Evolutionary conservation across 92 coral and sea anemone species (phyloP).

Genomic region (Epizoanthus stellaris): DNA sequence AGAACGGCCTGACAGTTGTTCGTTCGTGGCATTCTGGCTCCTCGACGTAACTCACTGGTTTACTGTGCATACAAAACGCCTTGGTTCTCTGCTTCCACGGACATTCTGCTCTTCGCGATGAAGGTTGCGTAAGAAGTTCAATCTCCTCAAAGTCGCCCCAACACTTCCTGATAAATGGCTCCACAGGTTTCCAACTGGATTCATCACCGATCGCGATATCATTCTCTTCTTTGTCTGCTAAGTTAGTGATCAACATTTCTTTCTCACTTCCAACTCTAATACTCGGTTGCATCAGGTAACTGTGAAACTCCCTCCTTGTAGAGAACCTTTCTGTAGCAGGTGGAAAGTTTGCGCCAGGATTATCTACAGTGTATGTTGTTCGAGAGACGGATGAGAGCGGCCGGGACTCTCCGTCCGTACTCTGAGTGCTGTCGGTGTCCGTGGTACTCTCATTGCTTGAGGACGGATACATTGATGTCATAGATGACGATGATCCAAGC

Average conservation of each 20-base stretch:
- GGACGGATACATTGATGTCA: constrained; percentile 16
- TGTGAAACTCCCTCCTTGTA: constrained; percentile 2
- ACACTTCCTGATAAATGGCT: constrained; percentile 25
- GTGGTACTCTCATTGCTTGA: constrained; percentile 16
- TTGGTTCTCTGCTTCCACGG: not conserved
- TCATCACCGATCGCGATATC: not conserved
- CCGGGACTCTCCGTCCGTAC: constrained; percentile 9
- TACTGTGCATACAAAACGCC: not conserved
- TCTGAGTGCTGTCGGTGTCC: not conserved
- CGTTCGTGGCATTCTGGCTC: not conserved
- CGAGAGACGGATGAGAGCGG: not conserved
- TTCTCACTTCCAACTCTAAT: constrained; percentile 6
- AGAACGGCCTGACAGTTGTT: not conserved
- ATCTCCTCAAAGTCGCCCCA: constrained; percentile 45
- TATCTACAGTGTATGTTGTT: constrained; percentile 9
- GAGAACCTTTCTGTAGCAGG: not conserved
- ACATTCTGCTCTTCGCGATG: not conserved
- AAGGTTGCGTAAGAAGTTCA: constrained; percentile 20
- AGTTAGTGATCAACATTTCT: not conserved
- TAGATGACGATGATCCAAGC: constrained; percentile 12
- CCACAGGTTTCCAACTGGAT: not conserved
- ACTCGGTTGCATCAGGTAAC: constrained; percentile 23
- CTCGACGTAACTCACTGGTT: not conserved
- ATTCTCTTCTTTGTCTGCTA: not conserved
- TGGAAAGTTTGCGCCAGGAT: not conserved